Percentiles rank a stretch among this genome's conserved stretches.
Conservation (phyloP, 1,140 invertebrate species). For the Polypedilum vanderplanki region DNA sequence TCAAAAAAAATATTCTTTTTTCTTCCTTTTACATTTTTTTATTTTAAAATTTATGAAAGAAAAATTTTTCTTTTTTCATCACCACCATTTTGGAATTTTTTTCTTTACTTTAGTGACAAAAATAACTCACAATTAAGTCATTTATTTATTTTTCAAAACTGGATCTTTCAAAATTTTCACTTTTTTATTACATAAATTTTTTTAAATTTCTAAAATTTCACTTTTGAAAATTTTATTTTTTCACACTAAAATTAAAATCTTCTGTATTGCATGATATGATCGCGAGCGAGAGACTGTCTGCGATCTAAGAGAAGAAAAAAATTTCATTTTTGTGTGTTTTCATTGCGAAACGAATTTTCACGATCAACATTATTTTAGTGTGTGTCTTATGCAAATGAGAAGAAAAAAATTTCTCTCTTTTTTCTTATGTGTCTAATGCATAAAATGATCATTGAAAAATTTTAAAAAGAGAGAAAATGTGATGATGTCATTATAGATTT, state of each 20-base stretch:
- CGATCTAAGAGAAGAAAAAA: background rate
- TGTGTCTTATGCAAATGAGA: too few species aligned
- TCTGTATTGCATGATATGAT: background rate
- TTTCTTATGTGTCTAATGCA: too few species aligned
- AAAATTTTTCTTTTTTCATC: slow-evolving; percentile 14
- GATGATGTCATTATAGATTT: too few species aligned
- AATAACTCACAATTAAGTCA: background rate
- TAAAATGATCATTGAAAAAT: too few species aligned
- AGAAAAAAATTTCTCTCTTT: too few species aligned
- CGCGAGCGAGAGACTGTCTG: slow-evolving; percentile 14
- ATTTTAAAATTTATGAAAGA: background rate
- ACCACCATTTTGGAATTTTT: slow-evolving; percentile 12
- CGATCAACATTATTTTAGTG: background rate
- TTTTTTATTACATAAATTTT: background rate
- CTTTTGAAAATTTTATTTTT: background rate
- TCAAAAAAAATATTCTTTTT: background rate
- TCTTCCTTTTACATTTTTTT: background rate
- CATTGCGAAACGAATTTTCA: slow-evolving; percentile 25
- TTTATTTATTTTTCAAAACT: background rate
- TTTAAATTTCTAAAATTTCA: background rate
- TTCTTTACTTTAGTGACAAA: background rate
- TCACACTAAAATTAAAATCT: background rate
- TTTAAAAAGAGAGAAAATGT: too few species aligned
- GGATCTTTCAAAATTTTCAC: background rate
- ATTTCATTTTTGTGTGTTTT: background rate